Conservation (phyloP, 2,888 invertebrate genomes). For the Ernsta delagoae region DNA sequence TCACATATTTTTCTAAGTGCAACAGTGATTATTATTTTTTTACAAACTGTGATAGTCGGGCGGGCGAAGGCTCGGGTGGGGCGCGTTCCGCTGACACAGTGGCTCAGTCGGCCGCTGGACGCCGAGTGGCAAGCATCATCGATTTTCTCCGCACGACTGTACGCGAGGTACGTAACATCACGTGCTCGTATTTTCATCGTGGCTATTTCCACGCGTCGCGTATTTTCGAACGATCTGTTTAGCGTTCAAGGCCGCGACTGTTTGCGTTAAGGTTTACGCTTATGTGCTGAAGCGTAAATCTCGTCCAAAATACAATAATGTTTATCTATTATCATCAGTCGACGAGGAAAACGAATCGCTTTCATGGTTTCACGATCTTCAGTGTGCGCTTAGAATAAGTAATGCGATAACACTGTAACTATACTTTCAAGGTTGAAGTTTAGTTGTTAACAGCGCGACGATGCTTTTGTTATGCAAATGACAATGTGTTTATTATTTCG, state of each 20-base stretch:
- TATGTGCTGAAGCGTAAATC: constrained; percentile 60
- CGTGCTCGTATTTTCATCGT: constrained; percentile 80
- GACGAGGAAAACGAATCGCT: constrained; percentile 67
- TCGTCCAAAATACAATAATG: constrained; percentile 47
- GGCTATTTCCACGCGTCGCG: constrained; percentile 79
- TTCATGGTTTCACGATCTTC: constrained; percentile 66
- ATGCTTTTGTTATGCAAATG: constrained; percentile 47
- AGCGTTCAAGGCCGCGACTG: constrained; percentile 81
- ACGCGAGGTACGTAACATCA: constrained; percentile 81
- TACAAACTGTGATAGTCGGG: constrained; percentile 73
- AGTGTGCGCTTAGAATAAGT: constrained; percentile 62
- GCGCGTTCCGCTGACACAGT: constrained; percentile 84
- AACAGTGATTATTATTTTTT: constrained; percentile 65
- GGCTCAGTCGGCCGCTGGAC: constrained; percentile 85
- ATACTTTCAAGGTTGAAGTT: constrained; percentile 50
- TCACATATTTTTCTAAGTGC: constrained; percentile 62
- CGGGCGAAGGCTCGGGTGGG: constrained; percentile 77
- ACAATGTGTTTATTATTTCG: constrained; percentile 5
- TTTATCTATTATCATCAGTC: constrained; percentile 54
- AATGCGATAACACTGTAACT: constrained; percentile 60
- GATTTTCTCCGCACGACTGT: constrained; percentile 78
- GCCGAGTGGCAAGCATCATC: constrained; percentile 83
- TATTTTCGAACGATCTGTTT: constrained; percentile 80
- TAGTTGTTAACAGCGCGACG: constrained; percentile 46
- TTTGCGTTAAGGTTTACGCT: constrained; percentile 73